These are phyloP conservation scores for Etheostoma cragini DNA, from an alignment of 2,113 vertebrate genomes.

Conservation along the genomic window DNA sequence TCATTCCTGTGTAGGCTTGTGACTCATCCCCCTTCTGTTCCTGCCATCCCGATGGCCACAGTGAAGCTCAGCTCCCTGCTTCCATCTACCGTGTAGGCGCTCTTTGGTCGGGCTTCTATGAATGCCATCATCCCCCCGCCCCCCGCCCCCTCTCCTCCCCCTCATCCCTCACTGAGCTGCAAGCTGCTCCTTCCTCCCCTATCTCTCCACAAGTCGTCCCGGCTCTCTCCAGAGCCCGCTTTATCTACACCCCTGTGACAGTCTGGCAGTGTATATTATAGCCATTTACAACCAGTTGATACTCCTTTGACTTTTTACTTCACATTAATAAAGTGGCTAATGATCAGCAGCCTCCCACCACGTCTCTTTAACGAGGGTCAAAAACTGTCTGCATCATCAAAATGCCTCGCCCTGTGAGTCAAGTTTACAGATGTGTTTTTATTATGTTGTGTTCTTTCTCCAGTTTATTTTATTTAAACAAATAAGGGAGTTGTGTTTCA, in stretches of 20 bases:
- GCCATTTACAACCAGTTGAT: slow-evolving; percentile 65
- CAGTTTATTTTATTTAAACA: too few species aligned
- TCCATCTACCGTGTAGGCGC: background rate
- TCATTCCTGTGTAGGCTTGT: slow-evolving; percentile 43
- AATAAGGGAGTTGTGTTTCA: background rate
- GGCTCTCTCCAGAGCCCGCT: slow-evolving; percentile 54
- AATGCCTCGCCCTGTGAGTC: background rate
- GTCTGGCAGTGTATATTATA: slow-evolving; percentile 54
- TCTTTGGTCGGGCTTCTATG: slow-evolving; percentile 43
- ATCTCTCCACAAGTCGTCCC: slow-evolving; percentile 18
- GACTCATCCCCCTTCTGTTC: slow-evolving; percentile 53
- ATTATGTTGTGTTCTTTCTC: background rate
- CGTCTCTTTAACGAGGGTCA: slow-evolving; percentile 34
- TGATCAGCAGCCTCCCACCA: slow-evolving; percentile 47
- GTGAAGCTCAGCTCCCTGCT: slow-evolving; percentile 29
- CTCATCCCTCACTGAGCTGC: slow-evolving; percentile 28
- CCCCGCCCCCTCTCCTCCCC: background rate
- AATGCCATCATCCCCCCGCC: slow-evolving; percentile 23
- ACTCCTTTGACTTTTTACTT: slow-evolving; percentile 67
- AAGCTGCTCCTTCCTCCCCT: slow-evolving; percentile 46
- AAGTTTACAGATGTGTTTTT: slow-evolving; percentile 26
- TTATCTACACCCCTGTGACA: slow-evolving; percentile 61
- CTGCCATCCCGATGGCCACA: background rate
- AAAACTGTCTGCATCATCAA: slow-evolving; percentile 42
- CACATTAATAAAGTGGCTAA: slow-evolving; percentile 64